Base-by-base conservation (phyloP, 2,888 invertebrate species). In the Aspidapion aeneum region DNA sequence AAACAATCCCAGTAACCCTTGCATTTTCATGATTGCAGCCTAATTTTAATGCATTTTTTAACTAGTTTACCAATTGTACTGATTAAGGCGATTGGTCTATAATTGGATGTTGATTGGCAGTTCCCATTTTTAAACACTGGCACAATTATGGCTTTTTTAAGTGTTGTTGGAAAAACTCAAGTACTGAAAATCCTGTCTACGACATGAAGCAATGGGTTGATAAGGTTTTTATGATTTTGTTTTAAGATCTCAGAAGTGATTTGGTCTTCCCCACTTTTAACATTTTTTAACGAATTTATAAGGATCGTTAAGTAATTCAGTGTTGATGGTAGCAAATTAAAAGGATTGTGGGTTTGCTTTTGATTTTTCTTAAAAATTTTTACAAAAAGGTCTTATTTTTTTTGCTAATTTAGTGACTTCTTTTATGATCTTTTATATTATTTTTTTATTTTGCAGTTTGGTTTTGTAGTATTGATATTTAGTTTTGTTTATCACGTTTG, bases 1-100 rank as follows among this genome's bases (percentile, higher is more conserved):
- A 12, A 12, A 7, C 12, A 3, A 35, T 7, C 35, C 12, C 35
- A 7, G 35, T 35, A 12, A 35, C 35, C 12, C 35, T 35, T 12
- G 35, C 35, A 35, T 35, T 35, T 35, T 35, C 35, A 35, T 35
- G 35, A 7, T 35, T 35, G 35, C 12, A 35, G 35, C 35, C 35
- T 35, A 35, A 35, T 35, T 52, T 52, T 52, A 52, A 52, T 52
- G 19, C 52, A 52, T n/a, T 52, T 52, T 52, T 52, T n/a, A 18
- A 52, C 19, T n/a, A 52, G 19, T 52, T 52, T 52, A 19, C 52
- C n/a, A 18, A 52, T 19, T 9, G 52, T 52, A 52, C 17, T 52
- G 3, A 52, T 52, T 52, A 52, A 52, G 17, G 52, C 52, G n/a
- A 52, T 52, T 19, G 52, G 52, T 19, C 52, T 52, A 52, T 52